phyloP scores from a whole-genome alignment of 2,113 vertebrate genomes.

The Spheniscus mendiculus region DNA sequence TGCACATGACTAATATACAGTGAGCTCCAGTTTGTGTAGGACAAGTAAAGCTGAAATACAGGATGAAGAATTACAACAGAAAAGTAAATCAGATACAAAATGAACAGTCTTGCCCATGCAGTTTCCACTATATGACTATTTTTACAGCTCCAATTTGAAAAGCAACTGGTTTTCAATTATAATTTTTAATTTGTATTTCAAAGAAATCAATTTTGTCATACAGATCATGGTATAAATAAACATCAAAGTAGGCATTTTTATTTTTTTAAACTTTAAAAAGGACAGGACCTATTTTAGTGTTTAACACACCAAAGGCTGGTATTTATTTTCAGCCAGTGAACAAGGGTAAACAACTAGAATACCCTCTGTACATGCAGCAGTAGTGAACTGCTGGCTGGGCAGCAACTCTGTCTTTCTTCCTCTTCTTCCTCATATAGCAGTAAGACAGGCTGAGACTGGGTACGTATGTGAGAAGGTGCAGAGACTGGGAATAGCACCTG shows the following conservation, averaged over 20 bases:
- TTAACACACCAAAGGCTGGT: not conserved
- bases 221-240: not conserved
- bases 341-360: not conserved
- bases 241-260: not conserved
- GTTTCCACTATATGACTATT: not conserved
- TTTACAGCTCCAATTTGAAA: not conserved
- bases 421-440: not conserved
- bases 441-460: not conserved
- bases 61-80: not conserved
- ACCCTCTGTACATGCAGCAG: not conserved
- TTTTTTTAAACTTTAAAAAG: not conserved
- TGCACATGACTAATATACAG: not conserved
- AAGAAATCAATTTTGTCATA: not conserved
- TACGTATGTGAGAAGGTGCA: accelerated
- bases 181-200: not conserved
- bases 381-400: not conserved
- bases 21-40: not conserved
- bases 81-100: not conserved
- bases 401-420: not conserved
- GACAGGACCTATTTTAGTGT: not conserved
- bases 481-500: not conserved
- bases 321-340: not conserved
- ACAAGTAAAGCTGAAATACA: not conserved
- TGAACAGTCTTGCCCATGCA: not conserved
- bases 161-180: not conserved